These are phyloP conservation scores for Rhinoraja longicauda DNA, from an alignment of 2,797 vertebrate genomes.

Conservation along the genomic window DNA sequence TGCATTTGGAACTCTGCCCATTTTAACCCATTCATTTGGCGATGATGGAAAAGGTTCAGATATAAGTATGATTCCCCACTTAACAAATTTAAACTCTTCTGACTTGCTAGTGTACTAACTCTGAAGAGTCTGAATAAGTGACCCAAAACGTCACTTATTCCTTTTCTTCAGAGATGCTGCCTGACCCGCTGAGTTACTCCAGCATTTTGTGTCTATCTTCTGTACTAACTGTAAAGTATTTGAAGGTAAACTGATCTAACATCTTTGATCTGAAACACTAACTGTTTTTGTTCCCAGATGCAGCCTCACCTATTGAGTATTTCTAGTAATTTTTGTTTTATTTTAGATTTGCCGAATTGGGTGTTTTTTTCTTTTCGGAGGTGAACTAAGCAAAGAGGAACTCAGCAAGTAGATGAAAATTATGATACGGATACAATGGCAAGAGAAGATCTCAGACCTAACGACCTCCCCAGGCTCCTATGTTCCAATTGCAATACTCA, in stretches of 20 bases:
- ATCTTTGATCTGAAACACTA: too few species aligned
- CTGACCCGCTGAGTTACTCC: too few species aligned
- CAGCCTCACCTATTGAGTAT: too few species aligned
- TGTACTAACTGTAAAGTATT: too few species aligned
- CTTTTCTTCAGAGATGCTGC: too few species aligned
- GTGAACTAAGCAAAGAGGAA: not conserved
- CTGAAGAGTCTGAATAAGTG: too few species aligned
- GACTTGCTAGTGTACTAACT: not conserved
- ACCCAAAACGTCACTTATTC: too few species aligned
- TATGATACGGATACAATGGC: not conserved
- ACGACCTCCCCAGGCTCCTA: not conserved
- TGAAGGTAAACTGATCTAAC: too few species aligned
- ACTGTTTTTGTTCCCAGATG: too few species aligned
- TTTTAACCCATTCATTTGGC: not conserved
- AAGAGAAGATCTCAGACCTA: not conserved
- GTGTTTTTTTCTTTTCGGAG: not conserved
- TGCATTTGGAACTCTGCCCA: not conserved
- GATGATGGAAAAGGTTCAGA: not conserved
- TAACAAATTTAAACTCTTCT: not conserved
- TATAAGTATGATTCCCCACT: not conserved
- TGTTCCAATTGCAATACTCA: not conserved
- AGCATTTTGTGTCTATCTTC: too few species aligned
- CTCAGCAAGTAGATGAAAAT: not conserved
- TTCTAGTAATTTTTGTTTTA: too few species aligned
- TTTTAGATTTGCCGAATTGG: not conserved